Evolutionary conservation across 2,113 vertebrate genomes (phyloP).

Genomic region (Hippocampus mohnikei): DNA sequence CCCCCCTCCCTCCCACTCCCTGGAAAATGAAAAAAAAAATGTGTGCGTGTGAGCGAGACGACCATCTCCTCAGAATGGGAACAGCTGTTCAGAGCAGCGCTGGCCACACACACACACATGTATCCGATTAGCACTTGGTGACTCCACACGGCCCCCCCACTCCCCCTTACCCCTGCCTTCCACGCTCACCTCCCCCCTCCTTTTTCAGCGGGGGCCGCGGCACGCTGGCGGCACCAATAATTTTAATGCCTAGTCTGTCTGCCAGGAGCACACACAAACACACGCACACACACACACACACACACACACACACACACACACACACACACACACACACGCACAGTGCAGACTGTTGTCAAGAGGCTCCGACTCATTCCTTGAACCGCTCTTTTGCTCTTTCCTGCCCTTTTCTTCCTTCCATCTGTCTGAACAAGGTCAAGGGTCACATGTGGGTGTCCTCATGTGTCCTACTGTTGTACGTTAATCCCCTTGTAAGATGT

Average conservation of each 20-base stretch:
- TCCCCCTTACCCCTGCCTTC: conserved; percentile 57
- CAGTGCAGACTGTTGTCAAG: conserved; percentile 45
- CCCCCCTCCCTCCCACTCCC: not conserved
- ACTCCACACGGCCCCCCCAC: conserved; percentile 52
- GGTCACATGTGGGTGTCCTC: conserved; percentile 47
- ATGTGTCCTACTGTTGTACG: conserved; percentile 43
- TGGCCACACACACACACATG: conserved; percentile 77
- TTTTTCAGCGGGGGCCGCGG: conserved; percentile 68
- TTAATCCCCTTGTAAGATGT: conserved; percentile 53
- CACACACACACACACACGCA: conserved; percentile 1
- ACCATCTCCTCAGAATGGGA: conserved; percentile 57
- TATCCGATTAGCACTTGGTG: conserved; percentile 73
- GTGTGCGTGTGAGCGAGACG: conserved; percentile 31
- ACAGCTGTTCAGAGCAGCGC: conserved; percentile 71
- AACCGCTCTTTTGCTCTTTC: conserved; percentile 49
- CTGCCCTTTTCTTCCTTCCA: conserved; percentile 24
- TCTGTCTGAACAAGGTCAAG: conserved; percentile 54
- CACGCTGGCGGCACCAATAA: conserved; percentile 71
- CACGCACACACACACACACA: conserved; percentile 5
- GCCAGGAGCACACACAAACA: conserved; percentile 57
- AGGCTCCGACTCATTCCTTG: conserved; percentile 59
- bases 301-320: conserved; percentile 2
- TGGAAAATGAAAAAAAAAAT: conserved; percentile 1
- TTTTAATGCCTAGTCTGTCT: conserved; percentile 74
- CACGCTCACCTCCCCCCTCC: conserved; percentile 63